phyloP scores from a whole-genome alignment of 2,888 invertebrate species.

The Scrobipalpa atriplicella region DNA sequence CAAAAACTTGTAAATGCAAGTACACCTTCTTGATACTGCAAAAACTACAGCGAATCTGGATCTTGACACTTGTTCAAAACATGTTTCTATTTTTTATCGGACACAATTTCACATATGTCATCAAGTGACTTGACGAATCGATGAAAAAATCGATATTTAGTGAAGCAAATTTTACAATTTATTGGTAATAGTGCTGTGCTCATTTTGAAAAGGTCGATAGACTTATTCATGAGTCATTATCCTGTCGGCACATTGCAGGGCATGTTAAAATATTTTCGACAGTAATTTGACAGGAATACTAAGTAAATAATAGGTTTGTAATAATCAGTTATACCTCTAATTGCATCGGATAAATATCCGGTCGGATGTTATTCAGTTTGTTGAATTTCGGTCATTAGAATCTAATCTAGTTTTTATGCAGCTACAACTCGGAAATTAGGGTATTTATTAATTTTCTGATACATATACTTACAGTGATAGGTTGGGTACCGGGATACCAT shows the following conservation, averaged over 20 bases:
- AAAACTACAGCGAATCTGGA: background rate
- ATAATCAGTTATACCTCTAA: background rate
- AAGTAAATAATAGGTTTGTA: background rate
- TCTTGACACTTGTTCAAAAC: background rate
- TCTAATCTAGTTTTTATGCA: background rate
- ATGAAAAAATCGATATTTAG: too few species aligned
- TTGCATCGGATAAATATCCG: background rate
- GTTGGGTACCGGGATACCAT: too few species aligned
- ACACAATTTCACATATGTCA: conserved; percentile 11
- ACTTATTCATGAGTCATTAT: background rate
- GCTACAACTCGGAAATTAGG: background rate
- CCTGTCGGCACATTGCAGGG: background rate
- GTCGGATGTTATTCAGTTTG: background rate
- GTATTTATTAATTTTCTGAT: background rate
- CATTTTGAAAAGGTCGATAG: background rate
- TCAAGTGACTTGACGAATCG: background rate
- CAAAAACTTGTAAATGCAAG: background rate
- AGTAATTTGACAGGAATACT: conserved; percentile 7
- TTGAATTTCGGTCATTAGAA: background rate
- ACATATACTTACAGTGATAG: too few species aligned
- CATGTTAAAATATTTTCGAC: conserved; percentile 9
- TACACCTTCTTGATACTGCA: background rate
- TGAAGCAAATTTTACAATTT: too few species aligned
- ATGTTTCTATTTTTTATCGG: background rate
- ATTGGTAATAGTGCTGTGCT: background rate